Evolutionary conservation across 2,113 vertebrate genomes (phyloP).

Genomic region (Syngnathus floridae): DNA sequence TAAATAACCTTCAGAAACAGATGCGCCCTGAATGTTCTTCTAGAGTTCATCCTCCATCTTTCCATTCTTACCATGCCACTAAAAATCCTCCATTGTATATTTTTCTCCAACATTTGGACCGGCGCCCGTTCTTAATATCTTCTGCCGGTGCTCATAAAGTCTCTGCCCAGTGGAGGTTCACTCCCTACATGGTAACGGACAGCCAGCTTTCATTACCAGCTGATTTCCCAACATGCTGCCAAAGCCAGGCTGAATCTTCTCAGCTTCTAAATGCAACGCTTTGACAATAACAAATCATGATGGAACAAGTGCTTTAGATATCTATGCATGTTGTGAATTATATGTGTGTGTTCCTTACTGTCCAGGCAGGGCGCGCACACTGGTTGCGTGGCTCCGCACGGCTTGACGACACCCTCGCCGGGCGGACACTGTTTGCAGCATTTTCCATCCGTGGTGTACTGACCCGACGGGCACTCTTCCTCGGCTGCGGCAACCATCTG

Average conservation of each 20-base stretch:
- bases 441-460: conserved; percentile 74
- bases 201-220: conserved; percentile 23
- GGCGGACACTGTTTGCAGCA: conserved; percentile 84
- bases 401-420: conserved; percentile 79
- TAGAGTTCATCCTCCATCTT: conserved; percentile 6
- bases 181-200: conserved; percentile 56
- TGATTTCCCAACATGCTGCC: conserved; percentile 14
- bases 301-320: no score
- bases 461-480: conserved; percentile 58
- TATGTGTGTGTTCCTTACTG: conserved; percentile 76
- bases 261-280: not conserved
- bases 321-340: no score
- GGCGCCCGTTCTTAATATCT: conserved; percentile 28
- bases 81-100: conserved; percentile 18
- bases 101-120: conserved; percentile 30
- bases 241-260: not conserved
- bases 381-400: conserved; percentile 80
- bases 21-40: conserved; percentile 8
- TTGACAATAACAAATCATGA: not conserved
- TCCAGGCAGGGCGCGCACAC: conserved; percentile 85
- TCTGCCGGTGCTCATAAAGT: conserved; percentile 32
- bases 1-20: conserved; percentile 5
- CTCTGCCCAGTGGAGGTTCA: conserved; percentile 9
- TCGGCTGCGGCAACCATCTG: conserved; percentile 57
- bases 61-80: conserved; percentile 2